Percentiles rank a stretch among this genome's conserved stretches.
These are phyloP conservation scores for Charanyca ferruginea DNA, from an alignment of 2,888 invertebrate genomes.

Conservation along the genomic window DNA sequence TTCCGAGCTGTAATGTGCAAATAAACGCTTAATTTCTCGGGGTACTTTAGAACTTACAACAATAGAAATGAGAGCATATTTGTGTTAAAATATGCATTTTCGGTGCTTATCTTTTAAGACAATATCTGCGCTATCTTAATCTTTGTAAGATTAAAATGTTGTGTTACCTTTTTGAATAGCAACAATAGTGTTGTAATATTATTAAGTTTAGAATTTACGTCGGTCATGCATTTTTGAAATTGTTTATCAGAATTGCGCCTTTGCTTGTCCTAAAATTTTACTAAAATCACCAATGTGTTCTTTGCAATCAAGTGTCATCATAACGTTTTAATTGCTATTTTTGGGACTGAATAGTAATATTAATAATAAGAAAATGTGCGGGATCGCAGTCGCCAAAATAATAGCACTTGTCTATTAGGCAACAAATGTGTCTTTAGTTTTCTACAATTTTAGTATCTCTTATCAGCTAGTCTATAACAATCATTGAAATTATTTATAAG, in stretches of 20 bases:
- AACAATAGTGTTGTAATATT: slow-evolving; percentile 11
- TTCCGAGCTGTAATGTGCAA: neutral
- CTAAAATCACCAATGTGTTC: slow-evolving; percentile 31
- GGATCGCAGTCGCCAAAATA: neutral
- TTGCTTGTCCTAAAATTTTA: neutral
- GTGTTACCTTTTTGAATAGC: slow-evolving; percentile 6
- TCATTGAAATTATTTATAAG: slow-evolving; percentile 46
- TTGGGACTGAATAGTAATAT: slow-evolving; percentile 51
- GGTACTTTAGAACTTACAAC: neutral
- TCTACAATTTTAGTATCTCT: slow-evolving; percentile 52
- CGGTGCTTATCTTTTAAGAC: slow-evolving; percentile 40
- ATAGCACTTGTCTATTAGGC: slow-evolving; percentile 13
- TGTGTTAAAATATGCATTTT: slow-evolving; percentile 7
- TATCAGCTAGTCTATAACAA: slow-evolving; percentile 60
- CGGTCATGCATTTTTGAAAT: slow-evolving; percentile 8
- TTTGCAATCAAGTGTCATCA: slow-evolving; percentile 30
- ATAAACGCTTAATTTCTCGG: neutral
- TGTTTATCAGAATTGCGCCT: neutral
- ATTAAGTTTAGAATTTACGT: slow-evolving; percentile 22
- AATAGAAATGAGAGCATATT: neutral
- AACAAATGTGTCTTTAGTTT: slow-evolving; percentile 47
- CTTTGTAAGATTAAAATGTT: slow-evolving; percentile 11
- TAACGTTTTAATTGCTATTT: slow-evolving; percentile 26
- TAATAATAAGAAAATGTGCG: slow-evolving; percentile 1
- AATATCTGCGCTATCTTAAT: slow-evolving; percentile 26